Percentiles rank a stretch among this genome's conserved stretches.
phyloP scores from a whole-genome alignment of 2,888 invertebrate species.

The Nemoura dubitans region DNA sequence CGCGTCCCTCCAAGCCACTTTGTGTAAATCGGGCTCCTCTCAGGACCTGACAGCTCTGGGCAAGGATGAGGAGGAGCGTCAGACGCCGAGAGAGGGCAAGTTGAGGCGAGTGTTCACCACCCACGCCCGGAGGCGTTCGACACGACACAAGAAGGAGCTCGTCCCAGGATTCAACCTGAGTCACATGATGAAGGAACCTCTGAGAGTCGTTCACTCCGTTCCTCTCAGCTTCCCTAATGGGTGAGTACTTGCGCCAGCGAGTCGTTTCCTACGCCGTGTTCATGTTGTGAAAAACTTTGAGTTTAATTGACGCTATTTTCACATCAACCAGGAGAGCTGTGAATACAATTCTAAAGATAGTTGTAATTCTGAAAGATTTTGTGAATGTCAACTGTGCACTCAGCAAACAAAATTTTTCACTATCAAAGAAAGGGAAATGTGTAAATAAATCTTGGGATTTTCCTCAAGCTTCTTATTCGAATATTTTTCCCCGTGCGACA shows the following conservation, averaged over 20 bases:
- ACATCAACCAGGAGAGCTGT: background rate
- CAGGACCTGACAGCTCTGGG: slow-evolving; percentile 53
- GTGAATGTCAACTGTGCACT: background rate
- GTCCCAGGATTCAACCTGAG: slow-evolving; percentile 56
- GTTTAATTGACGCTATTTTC: background rate
- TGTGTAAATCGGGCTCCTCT: slow-evolving; percentile 55
- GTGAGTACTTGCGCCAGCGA: slow-evolving; percentile 53
- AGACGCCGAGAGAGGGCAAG: slow-evolving; percentile 54
- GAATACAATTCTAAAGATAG: background rate
- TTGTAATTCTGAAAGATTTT: background rate
- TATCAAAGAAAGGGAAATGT: background rate
- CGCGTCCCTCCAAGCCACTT: slow-evolving; percentile 49
- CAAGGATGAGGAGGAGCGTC: slow-evolving; percentile 50
- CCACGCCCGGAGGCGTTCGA: slow-evolving; percentile 54
- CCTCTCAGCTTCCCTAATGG: slow-evolving; percentile 58
- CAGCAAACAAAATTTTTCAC: background rate
- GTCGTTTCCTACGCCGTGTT: background rate
- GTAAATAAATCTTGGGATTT: background rate
- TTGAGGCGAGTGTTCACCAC: slow-evolving; percentile 58
- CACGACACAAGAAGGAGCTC: slow-evolving; percentile 53
- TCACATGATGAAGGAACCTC: slow-evolving; percentile 59
- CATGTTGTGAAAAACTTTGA: background rate
- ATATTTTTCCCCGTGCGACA: background rate
- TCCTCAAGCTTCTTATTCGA: background rate
- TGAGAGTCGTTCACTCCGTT: slow-evolving; percentile 59